These are phyloP conservation scores for Steinernema khuongi DNA, from an alignment of 1,140 invertebrate species.

Conservation along the genomic window DNA sequence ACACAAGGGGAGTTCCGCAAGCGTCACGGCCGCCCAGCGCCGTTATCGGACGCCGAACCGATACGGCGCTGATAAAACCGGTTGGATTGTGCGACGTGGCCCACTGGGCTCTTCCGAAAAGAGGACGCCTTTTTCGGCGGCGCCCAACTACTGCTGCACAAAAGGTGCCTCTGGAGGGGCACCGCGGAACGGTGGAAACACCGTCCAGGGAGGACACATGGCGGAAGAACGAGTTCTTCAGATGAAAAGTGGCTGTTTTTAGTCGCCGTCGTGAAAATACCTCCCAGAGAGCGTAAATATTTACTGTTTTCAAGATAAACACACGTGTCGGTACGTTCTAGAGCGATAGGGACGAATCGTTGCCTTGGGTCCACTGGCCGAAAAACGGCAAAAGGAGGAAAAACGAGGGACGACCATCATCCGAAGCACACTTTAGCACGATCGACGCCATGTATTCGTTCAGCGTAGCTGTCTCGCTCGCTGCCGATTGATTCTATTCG, in stretches of 20 bases:
- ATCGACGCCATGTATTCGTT: background rate
- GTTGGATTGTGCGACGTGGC: conserved; percentile 11
- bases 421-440: no score
- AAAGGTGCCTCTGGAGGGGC: no score
- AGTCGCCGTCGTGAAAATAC: background rate
- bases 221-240: background rate
- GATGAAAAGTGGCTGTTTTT: background rate
- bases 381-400: background rate
- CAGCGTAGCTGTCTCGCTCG: no score
- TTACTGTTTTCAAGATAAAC: background rate
- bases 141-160: background rate
- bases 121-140: background rate
- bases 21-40: background rate
- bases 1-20: background rate
- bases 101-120: background rate
- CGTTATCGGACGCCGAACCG: background rate
- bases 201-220: background rate
- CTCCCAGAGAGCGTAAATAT: background rate
- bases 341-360: background rate
- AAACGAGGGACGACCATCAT: background rate
- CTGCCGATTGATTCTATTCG: no score
- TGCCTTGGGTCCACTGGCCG: background rate
- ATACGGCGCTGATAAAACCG: background rate
- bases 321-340: background rate
- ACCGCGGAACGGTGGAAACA: no score